Base-by-base conservation (phyloP, 2,888 invertebrate species). In the Apodemia hepburni region DNA sequence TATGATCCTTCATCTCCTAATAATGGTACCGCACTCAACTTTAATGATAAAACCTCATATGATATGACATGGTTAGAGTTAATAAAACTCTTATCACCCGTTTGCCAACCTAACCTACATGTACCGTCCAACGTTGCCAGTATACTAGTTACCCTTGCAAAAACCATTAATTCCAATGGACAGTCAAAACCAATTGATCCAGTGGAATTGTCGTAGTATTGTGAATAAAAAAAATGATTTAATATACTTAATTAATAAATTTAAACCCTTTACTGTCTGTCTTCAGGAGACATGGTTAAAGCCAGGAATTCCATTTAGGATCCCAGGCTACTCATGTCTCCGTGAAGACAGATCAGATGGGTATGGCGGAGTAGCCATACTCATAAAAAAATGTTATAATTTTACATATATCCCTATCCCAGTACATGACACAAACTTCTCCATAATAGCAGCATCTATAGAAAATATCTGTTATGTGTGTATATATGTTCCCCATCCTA, bases 281-380 rank as follows among this genome's bases (percentile, higher is more conserved):
- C 59, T 68, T 47, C 42, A 61, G 27, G 68, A 68, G 63, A 64
- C 65, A 49, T 68, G 70, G 68, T 59, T 68, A 17, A 47, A 66
- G 15, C 65, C 69, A 3, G 63, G 58, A 22, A 61, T 58, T 60
- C 33, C n/a, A 11, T 62, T 66, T 18, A 60, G 61, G 51, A 54
- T 68, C 7, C 60, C 64, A 15, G 70, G 71, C 9, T 71, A 64
- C 54, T 54, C 68, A 3, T 70, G 70, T 60, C 64, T 73, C 5
- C 63, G 70, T 18, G 68, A 71, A 54, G 71, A 62, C 22, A 58
- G 59, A 47, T 38, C 38, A 58, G 63, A 65, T 62, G 65, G 65
- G 47, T 63, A 65, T 51, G 65, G 61, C 12, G 64, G 62, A 22
- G 60, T 60, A 11, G 61, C 45, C 58, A 45, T 65, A 33, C 51